Evolutionary conservation across 2,888 invertebrate genomes (phyloP).

Genomic region (Melanophora roralis): DNA sequence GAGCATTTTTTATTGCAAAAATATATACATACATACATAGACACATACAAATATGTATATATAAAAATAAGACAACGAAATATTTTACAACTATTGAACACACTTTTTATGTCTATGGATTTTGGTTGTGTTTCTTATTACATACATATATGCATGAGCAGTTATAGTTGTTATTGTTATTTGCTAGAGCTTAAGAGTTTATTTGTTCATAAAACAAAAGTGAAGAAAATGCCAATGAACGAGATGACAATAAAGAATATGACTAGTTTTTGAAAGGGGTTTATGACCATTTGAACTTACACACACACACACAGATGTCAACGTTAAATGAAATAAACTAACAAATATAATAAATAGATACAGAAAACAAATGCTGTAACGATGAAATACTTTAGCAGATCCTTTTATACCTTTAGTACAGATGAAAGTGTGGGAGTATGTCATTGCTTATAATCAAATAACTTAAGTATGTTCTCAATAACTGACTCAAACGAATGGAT

Average conservation of each 20-base stretch:
- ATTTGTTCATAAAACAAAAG: slow-evolving; percentile 43
- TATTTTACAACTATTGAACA: slow-evolving; percentile 34
- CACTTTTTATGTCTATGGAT: slow-evolving; percentile 40
- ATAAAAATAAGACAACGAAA: slow-evolving; percentile 17
- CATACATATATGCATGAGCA: background rate
- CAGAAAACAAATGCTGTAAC: slow-evolving; percentile 10
- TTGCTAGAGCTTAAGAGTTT: slow-evolving; percentile 14
- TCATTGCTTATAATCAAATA: slow-evolving; percentile 2
- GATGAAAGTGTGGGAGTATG: background rate
- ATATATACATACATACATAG: too few relatives aligned
- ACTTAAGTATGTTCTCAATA: slow-evolving; percentile 15
- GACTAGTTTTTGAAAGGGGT: slow-evolving; percentile 15
- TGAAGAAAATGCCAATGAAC: slow-evolving; percentile 3
- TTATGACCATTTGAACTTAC: slow-evolving; percentile 21
- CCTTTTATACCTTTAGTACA: slow-evolving; percentile 15
- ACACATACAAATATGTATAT: background rate
- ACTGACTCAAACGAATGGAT: background rate
- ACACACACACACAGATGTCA: background rate
- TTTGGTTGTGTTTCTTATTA: background rate
- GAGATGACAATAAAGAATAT: slow-evolving; percentile 33
- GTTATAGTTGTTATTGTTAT: background rate
- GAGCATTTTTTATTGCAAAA: background rate
- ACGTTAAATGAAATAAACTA: background rate
- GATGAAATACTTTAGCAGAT: slow-evolving; percentile 28
- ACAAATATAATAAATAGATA: slow-evolving; percentile 10